Percentiles rank a stretch among this genome's conserved stretches.
Conservation (phyloP, 2,888 invertebrate species). For the Eupithecia dodoneata region DNA sequence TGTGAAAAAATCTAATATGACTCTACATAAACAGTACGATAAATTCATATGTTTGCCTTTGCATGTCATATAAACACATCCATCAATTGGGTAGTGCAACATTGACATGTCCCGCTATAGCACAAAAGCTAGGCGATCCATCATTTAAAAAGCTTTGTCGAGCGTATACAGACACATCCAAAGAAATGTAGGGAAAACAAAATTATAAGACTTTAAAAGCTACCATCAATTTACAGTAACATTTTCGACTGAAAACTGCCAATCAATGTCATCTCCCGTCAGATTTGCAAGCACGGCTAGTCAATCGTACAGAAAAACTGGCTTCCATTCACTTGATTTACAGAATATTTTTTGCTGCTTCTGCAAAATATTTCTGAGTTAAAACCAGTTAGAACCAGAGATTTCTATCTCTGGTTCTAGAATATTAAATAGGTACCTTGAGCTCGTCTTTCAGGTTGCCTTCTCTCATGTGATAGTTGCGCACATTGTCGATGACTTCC, state of each 20-base stretch:
- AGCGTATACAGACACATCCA: conserved; percentile 4
- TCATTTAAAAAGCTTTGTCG: conserved; percentile 35
- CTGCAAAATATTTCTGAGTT: neutral
- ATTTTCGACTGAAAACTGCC: conserved; percentile 19
- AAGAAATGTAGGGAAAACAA: neutral
- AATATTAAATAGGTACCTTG: conserved; percentile 54
- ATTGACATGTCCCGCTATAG: conserved; percentile 23
- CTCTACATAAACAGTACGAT: neutral
- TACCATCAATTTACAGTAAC: conserved; percentile 6
- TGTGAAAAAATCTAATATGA: neutral
- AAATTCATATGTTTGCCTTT: neutral
- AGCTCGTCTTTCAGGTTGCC: conserved; percentile 86
- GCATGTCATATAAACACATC: conserved; percentile 33
- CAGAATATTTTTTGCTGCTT: conserved; percentile 1
- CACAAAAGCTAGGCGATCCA: conserved; percentile 33
- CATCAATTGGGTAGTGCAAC: conserved; percentile 42
- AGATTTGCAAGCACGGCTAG: conserved; percentile 16
- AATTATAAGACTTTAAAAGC: conserved; percentile 13
- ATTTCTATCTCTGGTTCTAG: too few species aligned
- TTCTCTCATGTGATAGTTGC: conserved; percentile 87
- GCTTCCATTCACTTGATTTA: conserved; percentile 10
- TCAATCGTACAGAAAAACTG: conserved; percentile 7
- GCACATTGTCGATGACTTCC: conserved; percentile 86
- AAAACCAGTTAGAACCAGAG: neutral
- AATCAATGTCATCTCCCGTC: conserved; percentile 20